Conservation (phyloP, 2,888 invertebrate species). For the Lochmaea capreae region DNA sequence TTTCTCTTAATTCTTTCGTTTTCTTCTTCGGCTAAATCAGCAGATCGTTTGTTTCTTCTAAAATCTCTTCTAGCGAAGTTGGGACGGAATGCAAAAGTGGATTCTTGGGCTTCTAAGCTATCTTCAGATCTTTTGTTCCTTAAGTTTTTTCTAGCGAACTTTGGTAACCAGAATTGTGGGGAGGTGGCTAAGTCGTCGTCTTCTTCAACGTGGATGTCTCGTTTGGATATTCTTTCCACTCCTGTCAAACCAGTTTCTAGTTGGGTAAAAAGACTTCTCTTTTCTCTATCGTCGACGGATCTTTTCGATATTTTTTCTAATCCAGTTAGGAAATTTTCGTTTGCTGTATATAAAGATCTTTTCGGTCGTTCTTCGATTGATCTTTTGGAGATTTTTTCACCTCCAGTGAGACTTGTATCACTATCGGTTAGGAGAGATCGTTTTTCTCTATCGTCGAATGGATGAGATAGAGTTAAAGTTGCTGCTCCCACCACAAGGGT, state of each 20-base stretch:
- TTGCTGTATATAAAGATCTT: conserved; percentile 36
- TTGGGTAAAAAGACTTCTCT: conserved; percentile 35
- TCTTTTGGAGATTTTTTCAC: conserved; percentile 39
- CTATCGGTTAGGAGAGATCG: conserved; percentile 39
- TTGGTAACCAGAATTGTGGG: conserved; percentile 33
- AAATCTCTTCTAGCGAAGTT: conserved; percentile 33
- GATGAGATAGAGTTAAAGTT: conserved; percentile 26
- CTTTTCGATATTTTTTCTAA: conserved; percentile 41
- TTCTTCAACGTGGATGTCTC: conserved; percentile 30
- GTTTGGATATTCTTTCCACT: conserved; percentile 43
- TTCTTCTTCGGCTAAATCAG: conserved; percentile 11
- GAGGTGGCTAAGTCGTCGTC: conserved; percentile 35
- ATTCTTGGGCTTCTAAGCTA: conserved; percentile 22
- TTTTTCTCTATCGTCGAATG: conserved; percentile 36
- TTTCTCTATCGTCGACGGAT: conserved; percentile 19
- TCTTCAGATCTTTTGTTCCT: conserved; percentile 34
- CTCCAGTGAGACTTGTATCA: conserved; percentile 25
- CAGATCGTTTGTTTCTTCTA: conserved; percentile 30
- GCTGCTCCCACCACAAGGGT: conserved; percentile 35
- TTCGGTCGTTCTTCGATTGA: conserved; percentile 39
- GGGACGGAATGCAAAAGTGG: conserved; percentile 33
- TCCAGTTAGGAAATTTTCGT: conserved; percentile 30
- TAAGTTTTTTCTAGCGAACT: conserved; percentile 29
- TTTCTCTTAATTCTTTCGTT: conserved; percentile 31
- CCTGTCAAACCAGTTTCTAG: conserved; percentile 32